Evolutionary conservation across 2,113 vertebrate genomes (phyloP).

Genomic region (Megaceryle maxima): DNA sequence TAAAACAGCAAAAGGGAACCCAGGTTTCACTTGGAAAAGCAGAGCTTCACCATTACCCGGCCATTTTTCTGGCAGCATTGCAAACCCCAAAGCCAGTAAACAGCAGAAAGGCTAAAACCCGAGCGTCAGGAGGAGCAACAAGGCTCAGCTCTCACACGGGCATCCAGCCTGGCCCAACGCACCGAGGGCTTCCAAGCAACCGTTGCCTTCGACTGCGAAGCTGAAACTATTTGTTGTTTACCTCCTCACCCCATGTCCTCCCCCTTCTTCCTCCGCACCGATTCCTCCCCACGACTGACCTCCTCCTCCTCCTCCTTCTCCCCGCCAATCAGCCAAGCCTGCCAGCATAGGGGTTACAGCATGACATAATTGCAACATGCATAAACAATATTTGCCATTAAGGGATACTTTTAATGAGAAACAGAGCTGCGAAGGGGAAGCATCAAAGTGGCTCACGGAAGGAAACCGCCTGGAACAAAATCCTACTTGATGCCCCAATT

Average conservation of each 20-base stretch:
- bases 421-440: constrained; percentile 80
- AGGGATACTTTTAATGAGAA: constrained; percentile 84
- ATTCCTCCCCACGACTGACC: constrained; percentile 27
- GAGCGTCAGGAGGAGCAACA: not conserved
- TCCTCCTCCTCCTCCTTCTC: constrained; percentile 23
- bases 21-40: not conserved
- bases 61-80: not conserved
- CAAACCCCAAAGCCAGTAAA: not conserved
- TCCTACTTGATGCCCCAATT: constrained; percentile 87
- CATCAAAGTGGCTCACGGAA: constrained; percentile 85
- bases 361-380: constrained; percentile 78
- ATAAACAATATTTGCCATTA: constrained; percentile 83
- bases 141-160: not conserved
- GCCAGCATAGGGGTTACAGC: constrained; percentile 65
- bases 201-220: not conserved
- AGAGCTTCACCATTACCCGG: fast-evolving
- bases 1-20: not conserved
- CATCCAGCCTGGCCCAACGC: not conserved
- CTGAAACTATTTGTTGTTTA: not conserved
- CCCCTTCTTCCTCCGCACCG: not conserved
- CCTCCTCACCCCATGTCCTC: not conserved
- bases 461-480: constrained; percentile 85
- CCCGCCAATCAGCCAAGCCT: constrained; percentile 48
- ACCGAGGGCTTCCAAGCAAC: not conserved
- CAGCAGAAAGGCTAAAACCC: not conserved